A percentile compares a stretch with the other conserved stretches of the same genome.
These are phyloP conservation scores for Misgurnus anguillicaudatus DNA, from an alignment of 2,113 vertebrate genomes.

Conservation along the genomic window DNA sequence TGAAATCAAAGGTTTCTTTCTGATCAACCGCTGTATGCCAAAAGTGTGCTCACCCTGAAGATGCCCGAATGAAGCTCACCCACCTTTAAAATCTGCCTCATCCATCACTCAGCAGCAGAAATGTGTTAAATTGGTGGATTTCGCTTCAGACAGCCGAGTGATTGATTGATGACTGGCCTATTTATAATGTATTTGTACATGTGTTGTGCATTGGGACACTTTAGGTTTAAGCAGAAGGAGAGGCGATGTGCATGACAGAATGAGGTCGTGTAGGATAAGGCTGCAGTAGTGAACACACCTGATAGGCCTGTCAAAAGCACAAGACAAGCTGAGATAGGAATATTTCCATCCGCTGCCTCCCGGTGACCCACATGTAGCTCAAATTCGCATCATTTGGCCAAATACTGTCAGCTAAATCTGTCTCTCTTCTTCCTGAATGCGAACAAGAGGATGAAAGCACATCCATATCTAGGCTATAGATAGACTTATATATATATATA, in stretches of 20 bases:
- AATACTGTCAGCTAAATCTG: constrained; percentile 26
- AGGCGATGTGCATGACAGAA: constrained; percentile 49
- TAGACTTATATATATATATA: neutral
- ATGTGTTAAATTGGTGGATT: constrained; percentile 64
- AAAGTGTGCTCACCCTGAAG: constrained; percentile 41
- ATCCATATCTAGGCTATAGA: too few relatives aligned
- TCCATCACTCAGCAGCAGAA: constrained; percentile 55
- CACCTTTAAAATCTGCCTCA: constrained; percentile 42
- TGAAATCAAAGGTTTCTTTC: too few relatives aligned
- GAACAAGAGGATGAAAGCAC: neutral
- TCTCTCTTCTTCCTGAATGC: neutral
- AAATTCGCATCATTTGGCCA: constrained; percentile 11
- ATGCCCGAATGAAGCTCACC: neutral
- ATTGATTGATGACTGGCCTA: constrained; percentile 78
- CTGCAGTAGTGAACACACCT: constrained; percentile 70
- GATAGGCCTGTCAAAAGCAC: constrained; percentile 77
- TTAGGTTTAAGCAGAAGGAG: constrained; percentile 72
- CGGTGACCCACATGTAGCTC: constrained; percentile 40
- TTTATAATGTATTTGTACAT: constrained; percentile 79
- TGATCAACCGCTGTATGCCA: constrained; percentile 1
- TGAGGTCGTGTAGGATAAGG: constrained; percentile 54
- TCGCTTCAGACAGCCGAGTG: constrained; percentile 60
- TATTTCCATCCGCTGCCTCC: constrained; percentile 57
- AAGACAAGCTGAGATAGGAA: constrained; percentile 69
- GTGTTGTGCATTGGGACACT: constrained; percentile 77